Percentiles rank a stretch among this genome's conserved stretches.
Conservation (phyloP, 2,113 vertebrate species). For the Lanius collurio region DNA sequence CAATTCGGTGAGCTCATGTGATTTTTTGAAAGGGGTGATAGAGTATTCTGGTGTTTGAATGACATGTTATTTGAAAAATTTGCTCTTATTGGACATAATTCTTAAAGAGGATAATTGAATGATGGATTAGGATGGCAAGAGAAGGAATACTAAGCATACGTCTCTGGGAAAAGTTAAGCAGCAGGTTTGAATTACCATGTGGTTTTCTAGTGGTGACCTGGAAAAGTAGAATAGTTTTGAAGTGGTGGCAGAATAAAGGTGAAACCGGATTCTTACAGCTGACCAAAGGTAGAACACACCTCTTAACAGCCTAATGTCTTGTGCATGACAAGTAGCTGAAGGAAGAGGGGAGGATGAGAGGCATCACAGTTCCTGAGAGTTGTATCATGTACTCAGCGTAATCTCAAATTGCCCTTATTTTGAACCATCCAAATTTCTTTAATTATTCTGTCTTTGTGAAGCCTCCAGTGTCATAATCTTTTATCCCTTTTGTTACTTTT, state of each 20-base stretch:
- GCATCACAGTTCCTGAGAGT: neutral
- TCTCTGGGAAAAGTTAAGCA: neutral
- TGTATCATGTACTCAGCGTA: neutral
- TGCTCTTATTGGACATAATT: neutral
- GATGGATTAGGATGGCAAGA: neutral
- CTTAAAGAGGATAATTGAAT: neutral
- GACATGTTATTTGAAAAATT: neutral
- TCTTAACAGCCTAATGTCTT: neutral
- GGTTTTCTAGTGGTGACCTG: neutral
- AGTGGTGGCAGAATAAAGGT: neutral
- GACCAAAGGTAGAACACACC: neutral
- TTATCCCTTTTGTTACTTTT: rapidly evolving
- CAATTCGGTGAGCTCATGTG: neutral
- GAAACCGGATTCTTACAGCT: neutral
- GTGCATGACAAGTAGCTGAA: neutral
- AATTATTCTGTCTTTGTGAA: neutral
- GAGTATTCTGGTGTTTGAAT: neutral
- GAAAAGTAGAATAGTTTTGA: neutral
- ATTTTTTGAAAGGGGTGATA: neutral
- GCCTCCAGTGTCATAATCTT: neutral
- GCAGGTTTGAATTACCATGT: neutral
- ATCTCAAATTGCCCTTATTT: neutral
- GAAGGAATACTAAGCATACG: neutral
- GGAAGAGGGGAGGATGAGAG: neutral
- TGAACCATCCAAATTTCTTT: neutral